Evolutionary conservation across 2,888 invertebrate genomes (phyloP), one percentile per base, ranked within the genome.

Genomic region (Protodeltote pygarga): DNA sequence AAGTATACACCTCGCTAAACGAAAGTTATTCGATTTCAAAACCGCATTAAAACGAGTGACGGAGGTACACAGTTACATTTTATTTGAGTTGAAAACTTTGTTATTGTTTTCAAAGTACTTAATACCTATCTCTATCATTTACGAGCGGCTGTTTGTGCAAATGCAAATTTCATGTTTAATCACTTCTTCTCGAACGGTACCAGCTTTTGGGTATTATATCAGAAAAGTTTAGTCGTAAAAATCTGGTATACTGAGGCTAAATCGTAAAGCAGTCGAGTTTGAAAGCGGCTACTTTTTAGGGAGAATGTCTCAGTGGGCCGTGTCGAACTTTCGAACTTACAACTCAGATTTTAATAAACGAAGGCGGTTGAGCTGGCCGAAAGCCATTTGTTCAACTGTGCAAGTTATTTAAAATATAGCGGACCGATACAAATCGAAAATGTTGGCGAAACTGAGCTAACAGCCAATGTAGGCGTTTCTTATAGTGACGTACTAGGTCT

Each of bases 181-280:
- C 77, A 77, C 77, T 75, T 70, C 65, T 62, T 50, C 65, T 62
- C 49, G 61, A 77, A 75, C 73, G 70, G 68, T 62, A 65, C 58
- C 65, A 57, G 66, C 61, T 68, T 75, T 71, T 44, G 49, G 64
- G 71, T 70, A 75, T 81, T 81, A 79, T 76, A 81, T 80, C 77
- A 76, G 75, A 73, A 81, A 87, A 87, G 77, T 87, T 87, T 77
- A 65, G 80, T 83, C 83, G 78, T 86, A 87, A 87, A 84, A 84
- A 81, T 81, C 71, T 77, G 73, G 63, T 65, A 68, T 83, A 81
- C 78, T 75, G 70, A 66, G 65, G 75, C 74, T 64, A 73, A 80
- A 81, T 81, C 78, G 82, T 81, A 82, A 82, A 81, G 77, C 77
- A 73, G 73, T 72, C 46, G 73, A 77, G 70, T 80, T 82, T 75